Evolutionary conservation across 2,113 vertebrate species (phyloP).

Genomic region (Lycocorax pyrrhopterus): DNA sequence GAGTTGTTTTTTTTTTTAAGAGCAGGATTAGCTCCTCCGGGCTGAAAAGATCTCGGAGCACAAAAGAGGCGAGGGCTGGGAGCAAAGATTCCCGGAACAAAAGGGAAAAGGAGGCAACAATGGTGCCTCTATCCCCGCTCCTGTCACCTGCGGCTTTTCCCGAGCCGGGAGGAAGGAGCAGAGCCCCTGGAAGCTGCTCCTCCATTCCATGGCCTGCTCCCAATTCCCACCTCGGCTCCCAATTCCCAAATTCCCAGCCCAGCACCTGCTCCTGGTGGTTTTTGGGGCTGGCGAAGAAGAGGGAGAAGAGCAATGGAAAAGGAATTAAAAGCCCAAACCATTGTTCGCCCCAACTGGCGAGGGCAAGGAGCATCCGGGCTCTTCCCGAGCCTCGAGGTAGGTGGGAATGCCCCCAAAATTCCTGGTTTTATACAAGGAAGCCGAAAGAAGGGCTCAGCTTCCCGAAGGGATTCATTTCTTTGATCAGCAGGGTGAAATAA

Average conservation of each 20-base stretch:
- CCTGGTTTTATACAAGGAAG: rapidly evolving
- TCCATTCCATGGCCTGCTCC: neutral
- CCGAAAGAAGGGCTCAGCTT: rapidly evolving
- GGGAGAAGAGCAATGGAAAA: neutral
- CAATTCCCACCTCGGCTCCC: neutral
- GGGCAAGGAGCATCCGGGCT: neutral
- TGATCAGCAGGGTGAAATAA: rapidly evolving
- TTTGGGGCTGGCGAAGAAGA: neutral
- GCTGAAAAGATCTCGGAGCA: neutral
- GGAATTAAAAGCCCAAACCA: rapidly evolving
- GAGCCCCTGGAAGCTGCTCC: neutral
- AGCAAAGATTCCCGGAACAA: neutral
- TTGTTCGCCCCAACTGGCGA: neutral
- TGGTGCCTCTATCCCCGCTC: neutral
- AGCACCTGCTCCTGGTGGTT: neutral
- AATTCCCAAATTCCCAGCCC: too few species aligned
- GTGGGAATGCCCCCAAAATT: neutral
- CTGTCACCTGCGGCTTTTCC: neutral
- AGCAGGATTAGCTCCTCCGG: neutral
- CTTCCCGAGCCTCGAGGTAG: neutral
- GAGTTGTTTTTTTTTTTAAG: neutral
- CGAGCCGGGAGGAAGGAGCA: neutral
- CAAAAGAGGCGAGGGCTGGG: neutral
- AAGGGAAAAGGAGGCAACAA: neutral
- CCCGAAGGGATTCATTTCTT: rapidly evolving